Evolutionary conservation across 2,888 invertebrate species (phyloP), one percentile per base, ranked within the genome.

Genomic region (Thyatira batis): DNA sequence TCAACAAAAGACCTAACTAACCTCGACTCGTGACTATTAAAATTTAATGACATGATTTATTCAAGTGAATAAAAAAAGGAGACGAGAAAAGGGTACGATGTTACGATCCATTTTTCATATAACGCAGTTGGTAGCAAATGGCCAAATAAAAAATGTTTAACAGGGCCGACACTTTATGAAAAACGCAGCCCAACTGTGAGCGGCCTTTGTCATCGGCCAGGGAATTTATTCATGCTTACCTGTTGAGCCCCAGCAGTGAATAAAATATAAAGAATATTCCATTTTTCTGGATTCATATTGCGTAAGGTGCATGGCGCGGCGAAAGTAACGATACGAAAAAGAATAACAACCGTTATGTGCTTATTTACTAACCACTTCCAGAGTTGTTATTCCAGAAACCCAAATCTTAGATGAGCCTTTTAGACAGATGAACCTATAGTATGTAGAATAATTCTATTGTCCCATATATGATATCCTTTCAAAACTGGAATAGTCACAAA

Each of bases 21-120:
- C 90, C 76, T 85, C 72, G 72, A 73, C 73, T 74, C 80, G 88
- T 92, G 92, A 92, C 92, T 92, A 91, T 92, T 91, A 92, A 91
- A 90, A 87, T 90, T 90, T 91, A 92, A 91, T 91, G 92, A 92
- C 90, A 91, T 92, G 92, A 92, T 92, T 90, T 92, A 92, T 91
- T 84, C 83, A 65, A 72, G 69, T 62, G 64, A 76, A 76, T 81
- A 75, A 82, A 82, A 85, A 88, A 88, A 87, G 81, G 81, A 76
- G 75, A 84, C 79, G 80, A 85, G 87, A 90, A 91, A 91, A 91
- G 91, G 90, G 90, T 91, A 92, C 84, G 85, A 84, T 85, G 86
- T 89, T 87, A 88, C 87, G 87, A 88, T 87, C 87, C 89, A 92
- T 92, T 91, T 92, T 91, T 92, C 92, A 92, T 90, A 89, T 80